A percentile compares a stretch with the other conserved stretches of the same genome.
Evolutionary conservation across 2,888 invertebrate genomes (phyloP).

Genomic region (Cabera pusaria): DNA sequence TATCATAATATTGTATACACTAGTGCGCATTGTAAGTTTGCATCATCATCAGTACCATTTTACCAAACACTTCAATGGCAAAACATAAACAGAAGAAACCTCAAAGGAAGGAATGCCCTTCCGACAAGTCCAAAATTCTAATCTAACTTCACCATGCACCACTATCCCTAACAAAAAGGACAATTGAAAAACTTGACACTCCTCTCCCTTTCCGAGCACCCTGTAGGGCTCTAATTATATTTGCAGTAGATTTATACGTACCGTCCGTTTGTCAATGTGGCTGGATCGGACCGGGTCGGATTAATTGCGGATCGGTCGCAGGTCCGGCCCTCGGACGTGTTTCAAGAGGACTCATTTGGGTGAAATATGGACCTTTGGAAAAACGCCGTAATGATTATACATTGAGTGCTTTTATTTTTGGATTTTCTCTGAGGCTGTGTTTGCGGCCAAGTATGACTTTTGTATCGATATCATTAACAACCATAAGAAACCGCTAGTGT

Average conservation of each 20-base stretch:
- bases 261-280: slow-evolving; percentile 69
- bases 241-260: slow-evolving; percentile 67
- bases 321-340: slow-evolving; percentile 43
- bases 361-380: slow-evolving; percentile 18
- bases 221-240: slow-evolving; percentile 56
- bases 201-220: slow-evolving; percentile 18
- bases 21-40: too few relatives aligned
- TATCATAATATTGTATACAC: too few relatives aligned
- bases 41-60: too few relatives aligned
- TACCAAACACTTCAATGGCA: too few relatives aligned
- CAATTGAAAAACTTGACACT: slow-evolving; percentile 3
- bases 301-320: slow-evolving; percentile 67
- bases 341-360: slow-evolving; percentile 26
- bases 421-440: too few relatives aligned
- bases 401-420: slow-evolving; percentile 7
- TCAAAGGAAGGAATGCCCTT: too few relatives aligned
- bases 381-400: slow-evolving; percentile 6
- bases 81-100: too few relatives aligned
- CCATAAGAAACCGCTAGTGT: too few relatives aligned
- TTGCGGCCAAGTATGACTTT: too few relatives aligned
- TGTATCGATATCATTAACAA: too few relatives aligned
- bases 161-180: background rate
- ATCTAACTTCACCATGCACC: too few relatives aligned
- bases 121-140: too few relatives aligned
- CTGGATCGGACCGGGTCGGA: slow-evolving; percentile 33